A percentile compares a stretch with the other conserved stretches of the same genome.
Evolutionary conservation across 2,797 vertebrate species (phyloP).

Genomic region (Anguilla obscura): DNA sequence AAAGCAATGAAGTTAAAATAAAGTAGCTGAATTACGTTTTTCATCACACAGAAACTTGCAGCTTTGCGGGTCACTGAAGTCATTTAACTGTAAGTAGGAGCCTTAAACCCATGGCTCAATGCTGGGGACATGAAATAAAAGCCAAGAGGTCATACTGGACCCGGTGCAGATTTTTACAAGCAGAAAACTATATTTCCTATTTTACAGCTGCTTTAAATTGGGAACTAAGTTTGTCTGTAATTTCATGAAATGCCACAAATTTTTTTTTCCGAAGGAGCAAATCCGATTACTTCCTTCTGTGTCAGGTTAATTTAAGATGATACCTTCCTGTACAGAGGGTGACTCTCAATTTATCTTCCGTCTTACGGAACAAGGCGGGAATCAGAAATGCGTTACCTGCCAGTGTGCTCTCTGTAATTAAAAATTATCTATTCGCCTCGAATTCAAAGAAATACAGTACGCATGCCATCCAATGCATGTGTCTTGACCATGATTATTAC

Average conservation of each 20-base stretch:
- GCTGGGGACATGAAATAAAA: neutral
- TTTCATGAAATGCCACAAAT: neutral
- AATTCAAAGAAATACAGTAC: neutral
- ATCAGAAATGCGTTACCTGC: neutral
- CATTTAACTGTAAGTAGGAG: neutral
- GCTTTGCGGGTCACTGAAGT: neutral
- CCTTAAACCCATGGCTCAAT: neutral
- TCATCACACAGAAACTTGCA: neutral
- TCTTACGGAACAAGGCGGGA: neutral
- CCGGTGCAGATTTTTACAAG: neutral
- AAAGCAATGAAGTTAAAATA: no score
- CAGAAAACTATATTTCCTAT: neutral
- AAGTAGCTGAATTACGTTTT: neutral
- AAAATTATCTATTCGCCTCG: neutral
- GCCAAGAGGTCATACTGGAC: neutral
- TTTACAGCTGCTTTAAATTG: neutral
- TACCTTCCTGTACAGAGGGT: neutral
- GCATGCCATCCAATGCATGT: neutral
- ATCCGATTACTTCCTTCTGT: neutral
- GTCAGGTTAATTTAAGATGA: neutral
- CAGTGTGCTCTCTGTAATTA: neutral
- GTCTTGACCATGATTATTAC: slow-evolving; percentile 3
- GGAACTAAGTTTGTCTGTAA: neutral
- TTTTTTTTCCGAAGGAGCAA: neutral
- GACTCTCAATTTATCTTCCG: neutral